A percentile compares a stretch with the other conserved stretches of the same genome.
Evolutionary conservation across 2,888 invertebrate species (phyloP).

Genomic region (Phyllotreta cruciferae): DNA sequence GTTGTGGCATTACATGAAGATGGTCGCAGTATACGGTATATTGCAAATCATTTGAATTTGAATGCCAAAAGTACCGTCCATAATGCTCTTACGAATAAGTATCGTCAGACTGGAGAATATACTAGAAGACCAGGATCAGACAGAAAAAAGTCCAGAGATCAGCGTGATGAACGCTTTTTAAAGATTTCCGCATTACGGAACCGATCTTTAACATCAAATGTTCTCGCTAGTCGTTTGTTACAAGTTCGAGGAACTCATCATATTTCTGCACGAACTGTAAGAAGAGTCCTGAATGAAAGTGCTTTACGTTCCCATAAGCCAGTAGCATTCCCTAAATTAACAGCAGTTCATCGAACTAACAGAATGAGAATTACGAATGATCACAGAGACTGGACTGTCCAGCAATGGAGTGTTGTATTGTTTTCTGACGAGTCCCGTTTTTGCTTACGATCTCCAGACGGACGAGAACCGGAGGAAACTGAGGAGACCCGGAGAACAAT

Average conservation of each 20-base stretch:
- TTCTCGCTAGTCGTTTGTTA: neutral
- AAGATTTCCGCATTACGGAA: too few species aligned
- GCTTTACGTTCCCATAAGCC: neutral
- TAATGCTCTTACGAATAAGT: neutral
- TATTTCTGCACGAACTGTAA: neutral
- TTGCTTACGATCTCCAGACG: neutral
- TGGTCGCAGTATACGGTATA: neutral
- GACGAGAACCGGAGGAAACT: neutral
- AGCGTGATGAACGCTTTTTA: neutral
- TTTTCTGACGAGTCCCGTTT: neutral
- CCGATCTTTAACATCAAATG: neutral
- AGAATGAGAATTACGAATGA: neutral
- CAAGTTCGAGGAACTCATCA: neutral
- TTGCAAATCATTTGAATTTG: neutral
- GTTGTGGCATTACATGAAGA: too few species aligned
- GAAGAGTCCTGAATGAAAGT: neutral
- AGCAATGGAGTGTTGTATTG: neutral
- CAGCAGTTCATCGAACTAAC: too few species aligned
- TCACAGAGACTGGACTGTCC: neutral
- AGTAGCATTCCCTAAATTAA: neutral
- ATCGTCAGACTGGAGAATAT: neutral
- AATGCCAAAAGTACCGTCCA: neutral
- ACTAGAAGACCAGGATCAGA: neutral
- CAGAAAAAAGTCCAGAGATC: neutral
- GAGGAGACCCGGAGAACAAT: neutral